Percentiles rank a stretch among this genome's conserved stretches.
These are phyloP conservation scores for Cephus pygmeus DNA, from an alignment of 2,888 invertebrate species.

Conservation along the genomic window DNA sequence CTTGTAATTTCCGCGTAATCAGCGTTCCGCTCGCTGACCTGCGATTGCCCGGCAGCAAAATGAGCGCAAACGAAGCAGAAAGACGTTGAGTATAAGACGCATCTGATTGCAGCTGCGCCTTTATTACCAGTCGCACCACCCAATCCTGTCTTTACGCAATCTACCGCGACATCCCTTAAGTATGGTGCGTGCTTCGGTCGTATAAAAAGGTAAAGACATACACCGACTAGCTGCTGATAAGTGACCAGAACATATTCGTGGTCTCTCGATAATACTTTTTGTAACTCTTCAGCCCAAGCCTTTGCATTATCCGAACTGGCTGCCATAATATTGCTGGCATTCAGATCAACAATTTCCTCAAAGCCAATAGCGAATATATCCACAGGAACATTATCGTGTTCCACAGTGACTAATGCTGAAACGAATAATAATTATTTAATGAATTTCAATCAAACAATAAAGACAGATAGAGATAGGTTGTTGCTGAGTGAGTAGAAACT, in stretches of 20 bases:
- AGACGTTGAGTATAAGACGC: constrained; percentile 92
- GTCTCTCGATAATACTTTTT: constrained; percentile 90
- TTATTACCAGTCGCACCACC: constrained; percentile 98
- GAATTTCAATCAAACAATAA: background rate
- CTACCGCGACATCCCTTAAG: constrained; percentile 92
- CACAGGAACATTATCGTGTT: constrained; percentile 73
- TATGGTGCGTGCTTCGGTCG: constrained; percentile 89
- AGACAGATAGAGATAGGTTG: background rate
- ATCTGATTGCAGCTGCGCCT: constrained; percentile 93
- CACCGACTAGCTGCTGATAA: constrained; percentile 96
- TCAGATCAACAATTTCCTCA: constrained; percentile 98
- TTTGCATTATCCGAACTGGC: constrained; percentile 93
- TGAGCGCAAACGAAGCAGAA: constrained; percentile 98
- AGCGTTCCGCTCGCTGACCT: constrained; percentile 93
- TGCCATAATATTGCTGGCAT: constrained; percentile 97
- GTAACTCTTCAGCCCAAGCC: constrained; percentile 95
- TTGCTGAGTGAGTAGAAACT: background rate
- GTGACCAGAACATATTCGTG: constrained; percentile 89
- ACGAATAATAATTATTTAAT: constrained; percentile 20
- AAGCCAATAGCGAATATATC: constrained; percentile 99
- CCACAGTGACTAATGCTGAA: constrained; percentile 63
- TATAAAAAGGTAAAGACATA: constrained; percentile 95
- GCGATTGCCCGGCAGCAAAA: constrained; percentile 98
- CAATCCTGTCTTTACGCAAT: constrained; percentile 97
- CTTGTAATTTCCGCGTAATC: constrained; percentile 96